Percentiles rank a stretch among this genome's conserved stretches.
Conservation (phyloP, 2,888 invertebrate genomes). For the Allygus modestus region DNA sequence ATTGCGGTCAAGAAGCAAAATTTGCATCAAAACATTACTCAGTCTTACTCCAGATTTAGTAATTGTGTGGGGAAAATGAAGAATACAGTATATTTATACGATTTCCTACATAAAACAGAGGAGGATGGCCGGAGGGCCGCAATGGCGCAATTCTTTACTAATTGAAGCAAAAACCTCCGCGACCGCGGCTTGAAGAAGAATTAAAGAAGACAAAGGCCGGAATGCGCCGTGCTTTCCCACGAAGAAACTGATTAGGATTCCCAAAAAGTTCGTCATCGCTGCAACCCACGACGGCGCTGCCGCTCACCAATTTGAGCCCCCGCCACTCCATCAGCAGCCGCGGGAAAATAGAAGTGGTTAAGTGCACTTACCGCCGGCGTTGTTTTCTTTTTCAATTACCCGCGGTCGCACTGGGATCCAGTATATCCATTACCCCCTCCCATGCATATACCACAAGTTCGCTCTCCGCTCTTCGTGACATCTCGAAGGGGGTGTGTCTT, state of each 20-base stretch:
- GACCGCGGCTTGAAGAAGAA: neutral
- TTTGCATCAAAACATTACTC: no score
- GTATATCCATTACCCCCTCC: neutral
- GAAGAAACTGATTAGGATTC: conserved; percentile 43
- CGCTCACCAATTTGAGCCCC: conserved; percentile 44
- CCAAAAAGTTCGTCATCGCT: conserved; percentile 55
- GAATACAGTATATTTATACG: no score
- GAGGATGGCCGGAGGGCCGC: no score
- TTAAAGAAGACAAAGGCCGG: conserved; percentile 1
- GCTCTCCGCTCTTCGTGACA: neutral
- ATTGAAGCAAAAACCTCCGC: conserved; percentile 33
- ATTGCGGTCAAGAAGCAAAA: no score
- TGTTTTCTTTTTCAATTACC: conserved; percentile 60
- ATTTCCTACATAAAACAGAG: no score
- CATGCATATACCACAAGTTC: neutral
- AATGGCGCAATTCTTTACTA: conserved; percentile 12
- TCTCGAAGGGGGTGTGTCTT: neutral
- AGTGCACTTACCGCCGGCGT: conserved; percentile 57
- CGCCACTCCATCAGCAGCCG: neutral
- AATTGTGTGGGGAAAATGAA: no score
- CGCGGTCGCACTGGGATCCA: neutral
- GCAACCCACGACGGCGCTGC: conserved; percentile 42
- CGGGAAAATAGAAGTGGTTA: conserved; percentile 51
- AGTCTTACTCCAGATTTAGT: no score
- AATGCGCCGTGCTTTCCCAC: conserved; percentile 53